Conservation (phyloP, 53 echinoderm and acorn worm species). For the Arbacia lixula region DNA sequence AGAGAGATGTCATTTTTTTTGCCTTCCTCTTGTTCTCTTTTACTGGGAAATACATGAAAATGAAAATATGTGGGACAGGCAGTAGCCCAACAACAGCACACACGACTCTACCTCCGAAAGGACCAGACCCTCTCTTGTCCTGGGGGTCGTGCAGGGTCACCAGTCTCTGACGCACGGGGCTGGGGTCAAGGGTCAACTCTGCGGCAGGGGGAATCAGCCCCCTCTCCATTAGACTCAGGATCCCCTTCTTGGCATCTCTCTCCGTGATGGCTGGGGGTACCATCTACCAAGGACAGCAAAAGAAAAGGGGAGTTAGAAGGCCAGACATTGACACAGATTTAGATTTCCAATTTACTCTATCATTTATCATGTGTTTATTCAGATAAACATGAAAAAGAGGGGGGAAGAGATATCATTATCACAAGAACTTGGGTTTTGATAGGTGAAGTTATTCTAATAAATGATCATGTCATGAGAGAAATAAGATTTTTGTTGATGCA, state of each 20-base stretch:
- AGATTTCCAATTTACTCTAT: not conserved
- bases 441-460: no score
- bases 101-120: constrained; percentile 95
- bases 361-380: not conserved
- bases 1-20: no score
- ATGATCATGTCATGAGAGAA: no score
- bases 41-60: no score
- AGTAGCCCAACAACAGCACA: no score
- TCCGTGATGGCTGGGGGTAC: constrained; percentile 88
- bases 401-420: no score
- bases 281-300: constrained; percentile 48
- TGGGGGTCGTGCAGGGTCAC: constrained; percentile 72
- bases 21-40: no score
- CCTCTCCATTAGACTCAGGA: constrained; percentile 90
- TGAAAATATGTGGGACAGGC: no score
- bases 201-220: constrained; percentile 96
- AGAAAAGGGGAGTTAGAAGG: not conserved
- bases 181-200: constrained; percentile 97
- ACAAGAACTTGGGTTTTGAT: no score
- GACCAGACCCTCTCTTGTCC: constrained; percentile 80
- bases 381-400: no score
- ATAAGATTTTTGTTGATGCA: no score
- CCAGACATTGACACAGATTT: not conserved
- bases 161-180: constrained; percentile 82
- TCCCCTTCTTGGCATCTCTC: constrained; percentile 88